phyloP scores from a whole-genome alignment of 2,797 vertebrate genomes.

The Scolopax rusticola region DNA sequence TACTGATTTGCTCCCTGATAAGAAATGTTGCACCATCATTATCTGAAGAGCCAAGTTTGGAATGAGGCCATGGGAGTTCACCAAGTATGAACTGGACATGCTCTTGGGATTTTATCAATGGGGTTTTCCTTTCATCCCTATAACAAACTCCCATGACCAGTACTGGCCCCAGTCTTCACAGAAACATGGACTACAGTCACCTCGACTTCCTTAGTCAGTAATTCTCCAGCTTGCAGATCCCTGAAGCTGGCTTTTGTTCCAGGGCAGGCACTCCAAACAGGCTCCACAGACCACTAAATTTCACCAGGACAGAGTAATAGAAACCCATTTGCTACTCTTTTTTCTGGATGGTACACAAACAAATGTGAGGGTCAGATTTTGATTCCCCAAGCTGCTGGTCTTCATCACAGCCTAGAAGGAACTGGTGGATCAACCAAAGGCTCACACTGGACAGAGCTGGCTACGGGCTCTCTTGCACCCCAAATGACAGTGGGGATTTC shows the following conservation, averaged over 20 bases:
- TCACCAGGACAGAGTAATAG: neutral
- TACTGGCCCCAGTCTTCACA: neutral
- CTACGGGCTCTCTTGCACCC: neutral
- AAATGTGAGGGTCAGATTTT: neutral
- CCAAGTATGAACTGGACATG: neutral
- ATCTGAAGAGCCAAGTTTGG: neutral
- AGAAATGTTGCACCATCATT: neutral
- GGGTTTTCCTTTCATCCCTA: neutral
- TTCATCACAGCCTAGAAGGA: neutral
- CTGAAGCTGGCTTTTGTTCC: neutral
- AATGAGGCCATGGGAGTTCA: neutral
- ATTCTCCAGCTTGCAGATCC: neutral
- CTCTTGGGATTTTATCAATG: fast-evolving
- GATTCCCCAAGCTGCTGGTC: neutral
- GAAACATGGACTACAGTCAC: neutral
- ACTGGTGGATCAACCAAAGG: neutral
- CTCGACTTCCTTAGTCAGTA: neutral
- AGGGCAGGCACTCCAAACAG: neutral
- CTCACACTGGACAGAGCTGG: neutral
- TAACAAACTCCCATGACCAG: neutral
- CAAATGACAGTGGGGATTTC: neutral
- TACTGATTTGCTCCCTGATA: neutral
- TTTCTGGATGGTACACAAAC: neutral
- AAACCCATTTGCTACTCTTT: neutral
- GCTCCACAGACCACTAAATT: neutral